Conservation (phyloP, 2,113 vertebrate genomes). For the Marmota flaviventris region DNA sequence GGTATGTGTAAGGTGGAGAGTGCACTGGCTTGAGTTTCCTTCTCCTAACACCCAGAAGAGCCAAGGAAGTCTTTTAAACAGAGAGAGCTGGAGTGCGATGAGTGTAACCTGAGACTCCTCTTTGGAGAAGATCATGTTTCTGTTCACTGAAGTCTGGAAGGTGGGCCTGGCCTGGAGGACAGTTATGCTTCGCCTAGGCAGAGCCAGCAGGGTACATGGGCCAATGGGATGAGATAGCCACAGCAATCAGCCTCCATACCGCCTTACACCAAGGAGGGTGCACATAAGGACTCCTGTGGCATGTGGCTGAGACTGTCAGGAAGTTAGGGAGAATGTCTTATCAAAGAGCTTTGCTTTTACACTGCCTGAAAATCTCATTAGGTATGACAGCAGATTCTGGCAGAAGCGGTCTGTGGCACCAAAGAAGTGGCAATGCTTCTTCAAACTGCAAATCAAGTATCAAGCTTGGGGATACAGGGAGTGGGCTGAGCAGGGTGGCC, state of each 20-base stretch:
- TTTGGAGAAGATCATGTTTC: background rate
- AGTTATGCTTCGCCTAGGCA: background rate
- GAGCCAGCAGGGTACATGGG: background rate
- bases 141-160: background rate
- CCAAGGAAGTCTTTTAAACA: background rate
- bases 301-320: background rate
- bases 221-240: background rate
- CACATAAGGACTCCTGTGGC: background rate
- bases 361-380: background rate
- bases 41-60: background rate
- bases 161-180: background rate
- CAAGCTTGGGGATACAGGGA: background rate
- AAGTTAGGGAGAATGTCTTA: background rate
- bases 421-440: background rate
- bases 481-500: background rate
- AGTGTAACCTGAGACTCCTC: background rate
- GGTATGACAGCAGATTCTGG: background rate
- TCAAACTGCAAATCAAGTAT: background rate
- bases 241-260: background rate
- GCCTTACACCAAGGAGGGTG: background rate
- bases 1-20: background rate
- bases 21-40: background rate
- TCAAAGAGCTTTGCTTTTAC: background rate
- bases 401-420: background rate
- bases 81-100: background rate